Evolutionary conservation across 1,140 invertebrate species (phyloP), one percentile per base, ranked within the genome.

Genomic region (Caenorhabditis latens): DNA sequence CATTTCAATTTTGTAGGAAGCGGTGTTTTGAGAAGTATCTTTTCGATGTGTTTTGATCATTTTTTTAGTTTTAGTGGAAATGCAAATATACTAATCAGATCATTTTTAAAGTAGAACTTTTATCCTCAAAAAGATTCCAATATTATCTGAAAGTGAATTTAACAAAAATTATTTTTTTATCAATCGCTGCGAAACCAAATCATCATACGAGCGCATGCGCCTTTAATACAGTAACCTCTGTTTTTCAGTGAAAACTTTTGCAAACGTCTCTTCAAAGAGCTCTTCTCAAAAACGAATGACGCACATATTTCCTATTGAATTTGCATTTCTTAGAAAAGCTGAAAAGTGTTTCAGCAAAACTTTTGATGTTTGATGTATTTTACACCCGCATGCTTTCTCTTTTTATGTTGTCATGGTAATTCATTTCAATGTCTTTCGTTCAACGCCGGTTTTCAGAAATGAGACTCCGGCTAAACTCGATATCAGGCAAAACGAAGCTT

Each of bases 401-500:
- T n/a, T 58, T 58, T 50, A 6, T 79, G 43, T 79, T 79, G 71
- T 14, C 46, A 79, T 79, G n/a, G 43, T 19, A 53, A 71, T 71
- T 71, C 19, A 11, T 32, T 19, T 11, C 61, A 40, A 43, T 46
- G 42, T 50, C 13, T 79, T 50, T 50, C 43, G n/a, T n/a, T 46
- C 9, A 8, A 32, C 61, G 24, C 24, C 43, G 19, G 53, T 50
- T 79, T 79, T 19, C 71, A 79, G 71, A 79, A 79, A 79, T 79
- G 71, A 79, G 71, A 79, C 71, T 79, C 43, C 71, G 71, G 71
- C 71, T 79, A 46, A 79, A 53, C 46, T 79, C 71, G 71, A 79
- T 79, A 79, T 79, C 71, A 9, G 71, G 71, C 53, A 79, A 79
- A 11, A 24, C 71, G 11, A 79, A 79, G 46, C 46, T 50, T 79